Base-by-base conservation (phyloP, 2,113 vertebrate genomes). In the Acrocephalus arundinaceus region DNA sequence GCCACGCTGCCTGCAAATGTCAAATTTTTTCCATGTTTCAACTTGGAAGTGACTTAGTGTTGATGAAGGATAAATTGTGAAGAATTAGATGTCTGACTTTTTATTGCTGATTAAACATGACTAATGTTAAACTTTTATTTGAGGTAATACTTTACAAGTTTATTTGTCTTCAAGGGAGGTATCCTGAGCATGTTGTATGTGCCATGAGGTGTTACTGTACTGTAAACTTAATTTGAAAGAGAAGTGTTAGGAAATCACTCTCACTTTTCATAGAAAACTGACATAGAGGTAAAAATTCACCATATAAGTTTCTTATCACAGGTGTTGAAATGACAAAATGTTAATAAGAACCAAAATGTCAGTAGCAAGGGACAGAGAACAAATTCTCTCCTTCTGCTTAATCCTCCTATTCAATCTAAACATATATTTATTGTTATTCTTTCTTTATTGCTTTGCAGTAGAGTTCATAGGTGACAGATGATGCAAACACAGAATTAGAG, bases 91-190 rank as follows among this genome's bases (percentile, higher is more conserved):
- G 70, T 67, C 72, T 96, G 93, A 94, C 72, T 96, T 97, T 96
- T 97, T 94, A 89, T 85, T 95, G 68, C 87, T 93, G 83, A 96
- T 97, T 97, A 95, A 97, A 94, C 80, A 85, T 94, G 90, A 92
- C 85, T 96, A 96, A 96, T 94, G 80, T 94, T 88, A 86, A 96
- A 92, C 79, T 75, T 93, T 27, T 80, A 65, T 86, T 95, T 59
- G 92, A 96, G 59, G 90, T 95, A 96, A 95, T 80, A 92, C 89
- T 92, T 97, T 94, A 88, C 78, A 92, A 92, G 93, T 97, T 97
- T 94, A 80, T 77, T 85, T 92, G 84, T 83, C 88, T 89, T 93
- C 54, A 73, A 48, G 89, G 85, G 95, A 97, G 68, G 61, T 82
- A 86, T 66, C 9, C 5, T 59, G 67, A 96, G 54, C 55, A 58